phyloP scores from a whole-genome alignment of 2,888 invertebrate species.

The Xanthostigma xanthostigma region DNA sequence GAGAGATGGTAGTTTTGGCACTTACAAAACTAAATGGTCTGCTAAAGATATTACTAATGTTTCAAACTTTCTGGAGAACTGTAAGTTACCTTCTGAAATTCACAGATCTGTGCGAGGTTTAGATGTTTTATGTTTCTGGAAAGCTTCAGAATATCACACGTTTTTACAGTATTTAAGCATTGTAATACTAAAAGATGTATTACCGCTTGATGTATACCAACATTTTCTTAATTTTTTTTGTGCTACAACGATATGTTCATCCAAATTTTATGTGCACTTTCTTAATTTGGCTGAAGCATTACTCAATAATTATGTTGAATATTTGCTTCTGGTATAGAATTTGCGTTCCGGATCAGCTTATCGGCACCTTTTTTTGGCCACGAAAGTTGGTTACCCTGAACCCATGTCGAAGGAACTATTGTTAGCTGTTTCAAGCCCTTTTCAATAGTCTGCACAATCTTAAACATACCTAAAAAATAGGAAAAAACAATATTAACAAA shows the following conservation, averaged over 20 bases:
- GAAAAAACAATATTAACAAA: slow-evolving; percentile 8
- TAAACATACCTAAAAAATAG: slow-evolving; percentile 8
- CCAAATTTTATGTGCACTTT: too few relatives aligned
- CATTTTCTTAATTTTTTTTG: too few relatives aligned
- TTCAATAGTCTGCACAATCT: too few relatives aligned
- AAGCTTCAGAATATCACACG: slow-evolving; percentile 10
- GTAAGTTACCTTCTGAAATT: slow-evolving; percentile 12
- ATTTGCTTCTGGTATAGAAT: slow-evolving; percentile 1
- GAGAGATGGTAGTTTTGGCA: slow-evolving; percentile 11
- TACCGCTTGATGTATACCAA: slow-evolving; percentile 7
- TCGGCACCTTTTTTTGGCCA: background rate
- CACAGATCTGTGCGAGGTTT: slow-evolving; percentile 11
- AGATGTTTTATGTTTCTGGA: slow-evolving; percentile 12
- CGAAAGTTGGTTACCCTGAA: too few relatives aligned
- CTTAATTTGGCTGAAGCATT: too few relatives aligned
- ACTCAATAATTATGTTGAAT: too few relatives aligned
- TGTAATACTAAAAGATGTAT: slow-evolving; percentile 6
- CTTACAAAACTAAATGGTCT: slow-evolving; percentile 12
- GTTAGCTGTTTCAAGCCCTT: too few relatives aligned
- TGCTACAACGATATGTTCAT: too few relatives aligned
- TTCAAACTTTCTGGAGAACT: slow-evolving; percentile 8
- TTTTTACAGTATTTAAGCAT: slow-evolving; percentile 11
- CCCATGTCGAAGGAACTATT: too few relatives aligned
- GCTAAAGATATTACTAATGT: slow-evolving; percentile 8
- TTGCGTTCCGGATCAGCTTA: background rate